phyloP scores from a whole-genome alignment of 2,888 invertebrate genomes.

The Morpho achilles region DNA sequence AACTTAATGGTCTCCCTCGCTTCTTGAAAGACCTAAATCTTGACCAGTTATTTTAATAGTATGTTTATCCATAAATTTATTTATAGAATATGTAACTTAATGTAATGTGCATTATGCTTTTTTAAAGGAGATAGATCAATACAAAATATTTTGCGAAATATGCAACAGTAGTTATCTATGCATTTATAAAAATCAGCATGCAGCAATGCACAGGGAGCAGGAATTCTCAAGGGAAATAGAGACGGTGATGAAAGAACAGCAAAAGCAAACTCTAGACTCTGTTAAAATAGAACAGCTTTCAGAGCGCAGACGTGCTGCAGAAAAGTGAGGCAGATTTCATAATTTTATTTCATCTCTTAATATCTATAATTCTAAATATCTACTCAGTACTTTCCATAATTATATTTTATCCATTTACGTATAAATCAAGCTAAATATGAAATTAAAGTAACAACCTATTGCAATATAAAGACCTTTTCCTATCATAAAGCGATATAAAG shows the following conservation, averaged over 20 bases:
- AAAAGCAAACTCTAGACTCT: constrained; percentile 25
- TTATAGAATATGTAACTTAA: background rate
- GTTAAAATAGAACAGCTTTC: constrained; percentile 19
- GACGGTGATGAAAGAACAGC: constrained; percentile 29
- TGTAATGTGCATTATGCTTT: background rate
- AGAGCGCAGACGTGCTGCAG: constrained; percentile 52
- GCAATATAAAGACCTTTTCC: background rate
- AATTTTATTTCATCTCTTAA: background rate
- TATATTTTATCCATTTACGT: background rate
- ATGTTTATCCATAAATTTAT: too few relatives aligned
- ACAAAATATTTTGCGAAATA: constrained; percentile 71
- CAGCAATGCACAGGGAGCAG: constrained; percentile 63
- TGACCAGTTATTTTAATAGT: too few relatives aligned
- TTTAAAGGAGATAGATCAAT: constrained; percentile 60
- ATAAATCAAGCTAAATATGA: background rate
- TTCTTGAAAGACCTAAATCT: too few relatives aligned
- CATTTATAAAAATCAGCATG: constrained; percentile 80
- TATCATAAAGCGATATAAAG: background rate
- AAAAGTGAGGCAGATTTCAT: constrained; percentile 41
- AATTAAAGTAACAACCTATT: background rate
- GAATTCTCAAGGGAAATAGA: constrained; percentile 37
- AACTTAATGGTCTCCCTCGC: too few relatives aligned
- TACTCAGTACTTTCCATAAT: background rate
- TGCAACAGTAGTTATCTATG: constrained; percentile 73
- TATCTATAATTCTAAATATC: too few relatives aligned